Base-by-base conservation (phyloP, 2,113 vertebrate genomes). In the Misgurnus mizolepis region DNA sequence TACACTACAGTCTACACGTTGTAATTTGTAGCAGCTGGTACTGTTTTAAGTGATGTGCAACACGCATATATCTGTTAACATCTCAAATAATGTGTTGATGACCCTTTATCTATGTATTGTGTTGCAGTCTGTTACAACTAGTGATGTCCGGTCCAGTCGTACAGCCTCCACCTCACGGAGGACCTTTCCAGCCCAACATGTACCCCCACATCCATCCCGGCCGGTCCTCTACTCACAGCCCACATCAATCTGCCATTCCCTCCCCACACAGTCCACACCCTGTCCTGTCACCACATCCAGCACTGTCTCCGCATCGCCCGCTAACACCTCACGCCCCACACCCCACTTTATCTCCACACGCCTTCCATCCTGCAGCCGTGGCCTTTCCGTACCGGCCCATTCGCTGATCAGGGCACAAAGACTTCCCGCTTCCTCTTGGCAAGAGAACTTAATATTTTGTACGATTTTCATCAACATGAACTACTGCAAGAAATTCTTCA, bases 81-180 rank as follows among this genome's bases (percentile, higher is more conserved):
- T 22, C 22, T 22, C 22, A 22, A 22, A 22, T 22, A 22, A 22
- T 22, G 22, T 22, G 22, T 22, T 22, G 22, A 22, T 22, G 22
- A 22, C 22, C 22, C 22, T 22, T 22, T 22, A 22, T 22, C 22
- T 22, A 22, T 22, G 22, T 65, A 47, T 67, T 50, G 27, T 75
- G 17, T 49, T 58, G 0, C 94, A 99, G 98, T 93, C 90, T 99
- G 78, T 94, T 99, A 78, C 98, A 99, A 94, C 87, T 99, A 92
- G 97, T 99, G 87, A 92, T 99, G 84, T 98, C 96, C 0, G 98
- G 97, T 0, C 98, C 98, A 0, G 96, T 98, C 17, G 80, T 85
- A 12, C 95, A 96, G 84, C 96, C 94, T 27, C 89, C 89, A 0
- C 62, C 84, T 14, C 95, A 94, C 0, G 40, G 92, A 0, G 39